Conservation (phyloP, 2,797 vertebrate genomes). For the Gorsachius magnificus region DNA sequence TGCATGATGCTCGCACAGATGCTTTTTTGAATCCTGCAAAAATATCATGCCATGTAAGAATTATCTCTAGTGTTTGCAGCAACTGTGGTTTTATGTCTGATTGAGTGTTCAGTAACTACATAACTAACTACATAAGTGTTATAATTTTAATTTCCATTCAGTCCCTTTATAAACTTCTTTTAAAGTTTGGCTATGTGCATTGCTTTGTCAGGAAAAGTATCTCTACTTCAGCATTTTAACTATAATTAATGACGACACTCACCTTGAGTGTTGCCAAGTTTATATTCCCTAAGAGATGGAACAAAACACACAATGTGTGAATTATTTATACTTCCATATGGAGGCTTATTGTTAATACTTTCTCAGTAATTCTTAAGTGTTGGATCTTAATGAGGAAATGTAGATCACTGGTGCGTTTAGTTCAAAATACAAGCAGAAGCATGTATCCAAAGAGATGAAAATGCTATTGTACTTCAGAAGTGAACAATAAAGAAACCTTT, state of each 20-base stretch:
- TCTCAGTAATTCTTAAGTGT: constrained; percentile 27
- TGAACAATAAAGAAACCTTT: constrained; percentile 23
- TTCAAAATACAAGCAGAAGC: constrained; percentile 30
- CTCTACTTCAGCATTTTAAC: constrained; percentile 32
- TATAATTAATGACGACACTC: constrained; percentile 18
- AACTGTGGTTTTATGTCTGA: constrained; percentile 20
- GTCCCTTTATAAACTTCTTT: background rate
- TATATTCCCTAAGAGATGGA: constrained; percentile 30
- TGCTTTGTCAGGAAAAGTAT: constrained; percentile 21
- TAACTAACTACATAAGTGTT: background rate
- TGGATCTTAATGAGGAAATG: constrained; percentile 37
- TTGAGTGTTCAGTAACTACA: background rate
- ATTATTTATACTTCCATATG: constrained; percentile 57
- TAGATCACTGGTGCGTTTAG: background rate
- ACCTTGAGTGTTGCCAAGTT: constrained; percentile 21
- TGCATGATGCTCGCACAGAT: background rate
- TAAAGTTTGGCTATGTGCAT: background rate
- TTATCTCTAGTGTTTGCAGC: background rate
- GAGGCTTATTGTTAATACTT: constrained; percentile 45
- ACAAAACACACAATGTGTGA: constrained; percentile 24
- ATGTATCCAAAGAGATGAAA: background rate
- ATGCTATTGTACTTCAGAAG: background rate
- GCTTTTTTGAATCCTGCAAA: background rate
- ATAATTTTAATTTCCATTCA: constrained; percentile 12
- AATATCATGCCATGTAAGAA: background rate